These are phyloP conservation scores for Rhinatrema bivittatum DNA, from an alignment of 2,797 vertebrate genomes.

Conservation along the genomic window DNA sequence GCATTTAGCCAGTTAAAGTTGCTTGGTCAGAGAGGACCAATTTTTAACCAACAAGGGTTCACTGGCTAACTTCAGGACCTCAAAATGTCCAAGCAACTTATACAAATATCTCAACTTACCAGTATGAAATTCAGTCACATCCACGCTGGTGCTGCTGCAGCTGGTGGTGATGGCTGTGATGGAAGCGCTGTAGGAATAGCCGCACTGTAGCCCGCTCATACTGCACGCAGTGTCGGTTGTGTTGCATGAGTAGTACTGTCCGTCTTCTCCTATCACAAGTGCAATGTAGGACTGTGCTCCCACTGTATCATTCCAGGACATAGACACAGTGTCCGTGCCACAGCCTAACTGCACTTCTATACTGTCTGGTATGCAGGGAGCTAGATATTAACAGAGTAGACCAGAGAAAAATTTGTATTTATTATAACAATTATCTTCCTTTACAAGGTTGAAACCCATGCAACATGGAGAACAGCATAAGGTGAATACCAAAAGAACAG, in stretches of 20 bases:
- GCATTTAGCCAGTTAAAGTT: no score
- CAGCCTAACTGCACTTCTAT: conserved; percentile 50
- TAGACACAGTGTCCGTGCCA: conserved; percentile 54
- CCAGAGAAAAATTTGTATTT: no score
- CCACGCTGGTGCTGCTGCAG: conserved; percentile 50
- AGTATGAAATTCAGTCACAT: conserved; percentile 38
- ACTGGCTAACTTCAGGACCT: no score
- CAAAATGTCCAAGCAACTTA: no score
- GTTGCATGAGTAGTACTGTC: conserved; percentile 28
- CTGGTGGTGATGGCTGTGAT: conserved; percentile 48
- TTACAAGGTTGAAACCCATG: no score
- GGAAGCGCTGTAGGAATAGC: conserved; percentile 44
- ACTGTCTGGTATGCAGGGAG: conserved; percentile 54
- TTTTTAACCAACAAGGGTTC: no score
- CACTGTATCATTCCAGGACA: conserved; percentile 50
- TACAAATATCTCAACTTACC: neutral
- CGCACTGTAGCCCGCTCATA: conserved; percentile 48
- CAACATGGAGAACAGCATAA: no score
- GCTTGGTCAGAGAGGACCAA: no score
- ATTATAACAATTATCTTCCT: no score
- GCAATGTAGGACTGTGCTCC: conserved; percentile 43
- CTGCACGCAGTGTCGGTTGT: conserved; percentile 37
- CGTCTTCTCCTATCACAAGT: conserved; percentile 28
- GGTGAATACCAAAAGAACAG: no score
- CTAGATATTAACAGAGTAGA: no score